Evolutionary conservation across 2,113 vertebrate genomes (phyloP).

Genomic region (Hippocampus barbouri): DNA sequence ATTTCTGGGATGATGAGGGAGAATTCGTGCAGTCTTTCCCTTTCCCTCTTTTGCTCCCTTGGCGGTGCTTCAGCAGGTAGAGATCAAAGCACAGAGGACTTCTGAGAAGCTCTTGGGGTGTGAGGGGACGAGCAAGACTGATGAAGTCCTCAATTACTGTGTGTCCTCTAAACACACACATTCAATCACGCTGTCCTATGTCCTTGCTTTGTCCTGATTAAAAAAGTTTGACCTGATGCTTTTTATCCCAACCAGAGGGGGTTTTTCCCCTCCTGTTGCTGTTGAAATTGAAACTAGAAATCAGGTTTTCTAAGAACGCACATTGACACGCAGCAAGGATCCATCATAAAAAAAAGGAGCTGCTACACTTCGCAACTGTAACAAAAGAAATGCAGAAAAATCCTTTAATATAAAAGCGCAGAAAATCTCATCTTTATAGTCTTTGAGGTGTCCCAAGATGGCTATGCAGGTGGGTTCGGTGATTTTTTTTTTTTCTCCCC

Average conservation of each 20-base stretch:
- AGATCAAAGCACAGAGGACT: slow-evolving; percentile 67
- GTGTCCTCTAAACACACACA: slow-evolving; percentile 69
- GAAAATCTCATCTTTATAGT: background rate
- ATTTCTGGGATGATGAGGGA: slow-evolving; percentile 70
- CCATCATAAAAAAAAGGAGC: background rate
- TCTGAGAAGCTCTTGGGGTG: slow-evolving; percentile 57
- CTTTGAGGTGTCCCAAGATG: background rate
- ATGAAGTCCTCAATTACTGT: slow-evolving; percentile 61
- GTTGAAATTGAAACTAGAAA: slow-evolving; percentile 12
- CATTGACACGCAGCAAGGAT: background rate
- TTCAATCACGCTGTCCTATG: slow-evolving; percentile 65
- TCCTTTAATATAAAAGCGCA: background rate
- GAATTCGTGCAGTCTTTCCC: slow-evolving; percentile 55
- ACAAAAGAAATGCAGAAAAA: background rate
- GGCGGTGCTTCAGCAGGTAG: slow-evolving; percentile 66
- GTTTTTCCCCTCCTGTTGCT: slow-evolving; percentile 30
- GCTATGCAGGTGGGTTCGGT: background rate
- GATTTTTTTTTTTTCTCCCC: background rate
- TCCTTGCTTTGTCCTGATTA: slow-evolving; percentile 69
- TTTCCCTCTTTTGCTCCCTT: slow-evolving; percentile 54
- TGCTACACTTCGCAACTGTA: background rate
- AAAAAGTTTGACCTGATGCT: slow-evolving; percentile 64
- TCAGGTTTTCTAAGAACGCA: background rate
- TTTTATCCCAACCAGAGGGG: slow-evolving; percentile 51
- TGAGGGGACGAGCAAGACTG: slow-evolving; percentile 54